These are phyloP conservation scores for Merops nubicus DNA, from an alignment of 2,113 vertebrate genomes.

Conservation along the genomic window DNA sequence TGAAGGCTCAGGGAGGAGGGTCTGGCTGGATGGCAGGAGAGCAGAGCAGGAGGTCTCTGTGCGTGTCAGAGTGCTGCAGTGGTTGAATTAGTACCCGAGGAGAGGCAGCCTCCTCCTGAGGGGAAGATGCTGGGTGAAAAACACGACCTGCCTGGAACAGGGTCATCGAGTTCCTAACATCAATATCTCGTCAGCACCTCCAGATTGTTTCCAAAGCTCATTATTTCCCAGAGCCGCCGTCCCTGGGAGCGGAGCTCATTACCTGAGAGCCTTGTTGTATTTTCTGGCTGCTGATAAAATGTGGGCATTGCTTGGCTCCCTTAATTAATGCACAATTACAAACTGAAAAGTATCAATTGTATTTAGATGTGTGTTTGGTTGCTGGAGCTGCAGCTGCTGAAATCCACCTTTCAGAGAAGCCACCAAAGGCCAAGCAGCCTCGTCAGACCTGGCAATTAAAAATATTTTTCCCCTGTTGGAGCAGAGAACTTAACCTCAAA, in stretches of 20 bases:
- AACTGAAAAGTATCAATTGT: background rate
- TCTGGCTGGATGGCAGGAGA: background rate
- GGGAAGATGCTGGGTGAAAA: background rate
- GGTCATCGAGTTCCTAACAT: background rate
- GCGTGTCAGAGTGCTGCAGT: background rate
- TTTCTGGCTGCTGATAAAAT: background rate
- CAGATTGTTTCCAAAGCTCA: conserved; percentile 25
- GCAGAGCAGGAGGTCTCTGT: background rate
- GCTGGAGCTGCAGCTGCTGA: background rate
- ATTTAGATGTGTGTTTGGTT: background rate
- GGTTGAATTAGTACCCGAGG: background rate
- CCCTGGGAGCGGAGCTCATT: conserved; percentile 15
- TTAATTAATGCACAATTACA: conserved; percentile 23
- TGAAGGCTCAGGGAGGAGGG: background rate
- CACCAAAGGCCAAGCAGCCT: background rate
- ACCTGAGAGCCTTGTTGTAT: conserved; percentile 14
- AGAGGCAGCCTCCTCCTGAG: background rate
- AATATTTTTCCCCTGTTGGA: background rate
- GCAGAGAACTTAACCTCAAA: background rate
- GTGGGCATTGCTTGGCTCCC: background rate
- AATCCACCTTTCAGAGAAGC: background rate
- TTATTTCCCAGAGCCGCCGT: conserved; percentile 39
- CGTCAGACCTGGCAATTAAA: background rate
- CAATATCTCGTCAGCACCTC: background rate
- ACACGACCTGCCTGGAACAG: background rate